phyloP scores from a whole-genome alignment of 2,113 vertebrate species.

The Sylvilagus bachmani region DNA sequence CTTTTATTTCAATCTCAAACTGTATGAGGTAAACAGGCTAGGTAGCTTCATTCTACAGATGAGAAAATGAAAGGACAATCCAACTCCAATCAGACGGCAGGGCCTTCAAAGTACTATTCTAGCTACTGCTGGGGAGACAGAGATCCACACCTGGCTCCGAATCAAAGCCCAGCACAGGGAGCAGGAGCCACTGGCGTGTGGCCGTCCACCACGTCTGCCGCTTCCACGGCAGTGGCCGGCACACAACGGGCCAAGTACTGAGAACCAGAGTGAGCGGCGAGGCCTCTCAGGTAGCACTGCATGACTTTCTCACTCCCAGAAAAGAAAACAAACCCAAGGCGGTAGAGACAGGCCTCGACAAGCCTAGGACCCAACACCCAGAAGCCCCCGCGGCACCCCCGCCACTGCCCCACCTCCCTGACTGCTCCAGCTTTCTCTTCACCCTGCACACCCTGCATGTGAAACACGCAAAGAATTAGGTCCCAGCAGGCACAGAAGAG shows the following conservation, averaged over 20 bases:
- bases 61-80: neutral
- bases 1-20: neutral
- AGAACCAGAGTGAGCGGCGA: neutral
- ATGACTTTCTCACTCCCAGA: neutral
- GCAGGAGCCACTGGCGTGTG: neutral
- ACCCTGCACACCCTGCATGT: neutral
- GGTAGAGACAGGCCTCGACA: neutral
- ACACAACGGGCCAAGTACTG: neutral
- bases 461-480: neutral
- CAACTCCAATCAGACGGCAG: neutral
- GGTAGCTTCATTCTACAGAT: neutral
- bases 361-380: too few relatives aligned
- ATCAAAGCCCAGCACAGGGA: neutral
- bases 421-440: neutral
- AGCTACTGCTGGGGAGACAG: neutral
- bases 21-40: neutral
- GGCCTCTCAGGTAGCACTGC: neutral
- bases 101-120: neutral
- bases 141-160: neutral
- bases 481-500: neutral
- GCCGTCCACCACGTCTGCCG: neutral
- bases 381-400: too few relatives aligned
- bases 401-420: neutral
- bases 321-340: neutral
- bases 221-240: neutral